Evolutionary conservation across 2,113 vertebrate genomes (phyloP).

Genomic region (Ceyx melanurus): DNA sequence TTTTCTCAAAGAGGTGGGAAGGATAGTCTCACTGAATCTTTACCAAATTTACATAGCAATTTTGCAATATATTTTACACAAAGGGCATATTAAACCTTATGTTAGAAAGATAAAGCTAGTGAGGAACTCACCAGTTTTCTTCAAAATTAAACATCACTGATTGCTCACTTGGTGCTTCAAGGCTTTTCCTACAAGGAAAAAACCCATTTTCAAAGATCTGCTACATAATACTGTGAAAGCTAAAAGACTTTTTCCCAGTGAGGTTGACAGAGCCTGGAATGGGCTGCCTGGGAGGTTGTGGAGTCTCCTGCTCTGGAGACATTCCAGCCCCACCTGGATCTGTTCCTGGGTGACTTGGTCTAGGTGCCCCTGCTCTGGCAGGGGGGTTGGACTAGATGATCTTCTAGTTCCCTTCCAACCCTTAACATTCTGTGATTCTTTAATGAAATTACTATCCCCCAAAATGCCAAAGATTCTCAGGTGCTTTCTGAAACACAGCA

Average conservation of each 20-base stretch:
- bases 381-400: no score
- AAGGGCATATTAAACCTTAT: not conserved
- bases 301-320: no score
- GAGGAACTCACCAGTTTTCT: not conserved
- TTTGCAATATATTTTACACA: not conserved
- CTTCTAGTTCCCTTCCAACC: no score
- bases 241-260: not conserved
- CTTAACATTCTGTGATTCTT: no score
- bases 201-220: not conserved
- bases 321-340: no score
- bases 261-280: no score
- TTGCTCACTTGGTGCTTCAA: not conserved
- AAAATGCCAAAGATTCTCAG: not conserved
- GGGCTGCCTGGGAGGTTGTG: no score
- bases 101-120: not conserved
- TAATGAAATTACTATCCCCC: not conserved
- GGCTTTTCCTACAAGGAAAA: not conserved
- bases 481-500: not conserved
- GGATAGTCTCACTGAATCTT: not conserved
- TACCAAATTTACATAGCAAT: not conserved
- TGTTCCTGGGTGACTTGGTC: no score
- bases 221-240: not conserved
- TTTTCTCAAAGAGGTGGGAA: not conserved
- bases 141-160: not conserved
- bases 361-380: no score